These are phyloP conservation scores for Pelobates cultripes DNA, from an alignment of 2,797 vertebrate species.

Conservation along the genomic window DNA sequence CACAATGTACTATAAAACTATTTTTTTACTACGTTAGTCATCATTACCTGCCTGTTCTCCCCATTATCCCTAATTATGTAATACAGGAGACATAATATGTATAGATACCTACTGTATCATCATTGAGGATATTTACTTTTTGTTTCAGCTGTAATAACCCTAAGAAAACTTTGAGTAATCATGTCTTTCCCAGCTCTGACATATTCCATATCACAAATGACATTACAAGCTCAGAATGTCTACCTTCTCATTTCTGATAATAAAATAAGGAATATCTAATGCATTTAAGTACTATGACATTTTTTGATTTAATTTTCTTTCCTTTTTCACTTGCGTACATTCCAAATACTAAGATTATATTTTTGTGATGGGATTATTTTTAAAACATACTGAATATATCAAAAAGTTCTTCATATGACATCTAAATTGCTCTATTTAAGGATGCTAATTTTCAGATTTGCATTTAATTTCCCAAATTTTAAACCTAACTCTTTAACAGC, in stretches of 20 bases:
- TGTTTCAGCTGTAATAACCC: constrained; percentile 1
- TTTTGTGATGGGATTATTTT: neutral
- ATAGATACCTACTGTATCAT: neutral
- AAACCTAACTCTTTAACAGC: neutral
- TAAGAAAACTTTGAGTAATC: neutral
- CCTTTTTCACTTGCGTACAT: neutral
- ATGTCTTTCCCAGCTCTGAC: constrained; percentile 2
- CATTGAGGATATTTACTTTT: neutral
- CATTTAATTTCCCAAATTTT: neutral
- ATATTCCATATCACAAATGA: constrained; percentile 16
- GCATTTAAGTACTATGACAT: constrained; percentile 6
- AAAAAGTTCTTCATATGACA: neutral
- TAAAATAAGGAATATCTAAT: constrained; percentile 11
- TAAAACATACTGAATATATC: neutral
- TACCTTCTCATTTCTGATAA: constrained; percentile 14
- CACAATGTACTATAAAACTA: no score
- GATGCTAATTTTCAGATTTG: neutral
- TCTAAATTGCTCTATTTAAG: neutral
- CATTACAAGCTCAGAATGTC: constrained; percentile 7
- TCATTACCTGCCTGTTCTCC: neutral
- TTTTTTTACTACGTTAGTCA: no score
- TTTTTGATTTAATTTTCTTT: constrained; percentile 8
- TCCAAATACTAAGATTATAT: neutral
- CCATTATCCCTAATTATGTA: neutral
- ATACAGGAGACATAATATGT: neutral